These are phyloP conservation scores for Lophura nycthemera DNA, from an alignment of 2,113 vertebrate genomes.

Conservation along the genomic window DNA sequence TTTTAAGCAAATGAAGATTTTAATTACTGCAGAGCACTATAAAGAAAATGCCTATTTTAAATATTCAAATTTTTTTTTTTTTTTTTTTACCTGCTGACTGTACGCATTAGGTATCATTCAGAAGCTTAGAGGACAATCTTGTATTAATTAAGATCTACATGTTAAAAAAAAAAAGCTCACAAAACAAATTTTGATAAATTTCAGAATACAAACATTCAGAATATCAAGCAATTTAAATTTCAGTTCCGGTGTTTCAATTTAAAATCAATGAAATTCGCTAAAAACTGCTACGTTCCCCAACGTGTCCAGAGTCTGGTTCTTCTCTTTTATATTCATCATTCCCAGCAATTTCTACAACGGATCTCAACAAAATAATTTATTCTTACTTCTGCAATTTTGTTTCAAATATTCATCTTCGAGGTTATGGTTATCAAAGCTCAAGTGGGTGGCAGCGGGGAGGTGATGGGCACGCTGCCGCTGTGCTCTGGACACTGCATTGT, in stretches of 20 bases:
- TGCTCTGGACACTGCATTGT: background rate
- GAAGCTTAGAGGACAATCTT: conserved; percentile 43
- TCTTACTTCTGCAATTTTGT: background rate
- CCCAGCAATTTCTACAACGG: conserved; percentile 1
- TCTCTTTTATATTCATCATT: background rate
- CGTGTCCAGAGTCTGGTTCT: background rate
- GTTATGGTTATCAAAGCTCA: background rate
- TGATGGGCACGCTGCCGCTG: background rate
- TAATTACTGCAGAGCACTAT: conserved; percentile 60
- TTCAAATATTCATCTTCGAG: conserved; percentile 24
- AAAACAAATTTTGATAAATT: conserved; percentile 4
- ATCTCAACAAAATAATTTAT: background rate
- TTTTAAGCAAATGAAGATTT: conserved; percentile 77
- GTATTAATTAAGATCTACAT: conserved; percentile 57
- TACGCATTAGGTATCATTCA: conserved; percentile 58
- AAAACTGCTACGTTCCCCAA: background rate
- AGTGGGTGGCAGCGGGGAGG: background rate
- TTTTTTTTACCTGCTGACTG: conserved; percentile 60
- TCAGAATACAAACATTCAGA: background rate
- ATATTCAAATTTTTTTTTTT: conserved; percentile 50
- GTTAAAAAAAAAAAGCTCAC: background rate
- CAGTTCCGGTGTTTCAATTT: background rate
- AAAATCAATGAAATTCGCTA: background rate
- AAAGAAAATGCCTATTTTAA: conserved; percentile 66
- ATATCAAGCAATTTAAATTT: background rate